Evolutionary conservation across 2,797 vertebrate species (phyloP).

Genomic region (Labroides dimidiatus): DNA sequence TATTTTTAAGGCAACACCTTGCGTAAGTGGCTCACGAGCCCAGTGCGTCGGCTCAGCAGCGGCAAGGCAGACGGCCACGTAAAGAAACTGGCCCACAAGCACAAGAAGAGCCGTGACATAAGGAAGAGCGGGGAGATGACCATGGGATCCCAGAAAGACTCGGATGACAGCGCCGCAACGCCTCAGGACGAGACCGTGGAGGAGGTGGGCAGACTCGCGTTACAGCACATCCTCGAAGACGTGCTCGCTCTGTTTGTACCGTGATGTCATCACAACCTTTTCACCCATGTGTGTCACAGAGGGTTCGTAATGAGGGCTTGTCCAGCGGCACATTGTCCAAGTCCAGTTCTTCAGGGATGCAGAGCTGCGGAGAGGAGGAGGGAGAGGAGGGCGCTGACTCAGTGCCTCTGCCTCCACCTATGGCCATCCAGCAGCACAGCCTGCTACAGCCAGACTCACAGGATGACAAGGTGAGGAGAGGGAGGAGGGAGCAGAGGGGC

Average conservation of each 20-base stretch:
- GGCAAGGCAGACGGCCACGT: slow-evolving; percentile 97
- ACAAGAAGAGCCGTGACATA: slow-evolving; percentile 96
- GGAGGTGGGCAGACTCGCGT: slow-evolving; percentile 84
- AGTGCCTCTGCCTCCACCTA: slow-evolving; percentile 95
- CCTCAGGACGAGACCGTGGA: slow-evolving; percentile 97
- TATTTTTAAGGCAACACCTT: slow-evolving; percentile 89
- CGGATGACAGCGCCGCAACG: slow-evolving; percentile 95
- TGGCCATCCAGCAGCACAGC: slow-evolving; percentile 99
- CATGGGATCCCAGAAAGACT: slow-evolving; percentile 94
- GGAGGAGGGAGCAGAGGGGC: not conserved
- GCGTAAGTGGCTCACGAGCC: slow-evolving; percentile 98
- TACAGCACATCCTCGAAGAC: accelerated
- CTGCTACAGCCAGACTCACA: slow-evolving; percentile 96
- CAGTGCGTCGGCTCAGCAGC: slow-evolving; percentile 96
- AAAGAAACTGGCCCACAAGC: slow-evolving; percentile 97
- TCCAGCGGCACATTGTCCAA: slow-evolving; percentile 98
- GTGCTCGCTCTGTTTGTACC: not conserved
- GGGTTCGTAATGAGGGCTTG: slow-evolving; percentile 95
- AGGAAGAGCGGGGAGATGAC: slow-evolving; percentile 91
- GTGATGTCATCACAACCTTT: not conserved
- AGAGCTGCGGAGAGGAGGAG: slow-evolving; percentile 99
- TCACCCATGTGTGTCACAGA: slow-evolving; percentile 76
- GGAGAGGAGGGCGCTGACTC: slow-evolving; percentile 96
- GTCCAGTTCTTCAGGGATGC: slow-evolving; percentile 98
- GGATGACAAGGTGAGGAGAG: slow-evolving; percentile 94